Conservation (phyloP, 1,140 invertebrate genomes). For the Sitophilus oryzae region DNA sequence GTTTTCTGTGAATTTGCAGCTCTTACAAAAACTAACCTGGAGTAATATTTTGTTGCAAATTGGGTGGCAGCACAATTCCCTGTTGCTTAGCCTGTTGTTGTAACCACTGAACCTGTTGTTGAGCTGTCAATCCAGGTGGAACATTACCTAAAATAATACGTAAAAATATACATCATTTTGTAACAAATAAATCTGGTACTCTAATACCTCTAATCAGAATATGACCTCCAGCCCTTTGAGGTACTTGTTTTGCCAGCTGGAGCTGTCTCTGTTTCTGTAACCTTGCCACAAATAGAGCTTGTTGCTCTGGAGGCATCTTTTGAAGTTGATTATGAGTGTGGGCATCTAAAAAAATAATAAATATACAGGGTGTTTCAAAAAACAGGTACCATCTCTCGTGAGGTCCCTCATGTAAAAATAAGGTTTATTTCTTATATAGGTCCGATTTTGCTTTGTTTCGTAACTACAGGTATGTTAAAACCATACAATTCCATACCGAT, state of each 20-base stretch:
- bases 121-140: constrained; percentile 55
- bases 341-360: constrained; percentile 52
- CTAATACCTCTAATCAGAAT: constrained; percentile 44
- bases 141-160: constrained; percentile 37
- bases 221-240: constrained; percentile 46
- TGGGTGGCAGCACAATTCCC: constrained; percentile 45
- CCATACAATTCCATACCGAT: too few relatives aligned
- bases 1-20: neutral
- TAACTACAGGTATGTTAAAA: too few relatives aligned
- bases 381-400: too few relatives aligned
- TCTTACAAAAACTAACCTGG: constrained; percentile 26
- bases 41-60: constrained; percentile 36
- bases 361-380: too few relatives aligned
- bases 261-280: constrained; percentile 59
- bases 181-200: too few relatives aligned
- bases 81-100: constrained; percentile 55
- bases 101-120: constrained; percentile 63
- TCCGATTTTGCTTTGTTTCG: too few relatives aligned
- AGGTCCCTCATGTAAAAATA: too few relatives aligned
- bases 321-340: constrained; percentile 77
- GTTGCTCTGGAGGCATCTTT: constrained; percentile 71
- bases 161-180: too few relatives aligned
- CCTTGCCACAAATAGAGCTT: constrained; percentile 70
- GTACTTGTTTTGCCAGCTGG: constrained; percentile 46
- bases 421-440: too few relatives aligned